A percentile compares a stretch with the other conserved stretches of the same genome.
phyloP scores from a whole-genome alignment of 2,797 vertebrate genomes.

The Melanotaenia parkinsoni region DNA sequence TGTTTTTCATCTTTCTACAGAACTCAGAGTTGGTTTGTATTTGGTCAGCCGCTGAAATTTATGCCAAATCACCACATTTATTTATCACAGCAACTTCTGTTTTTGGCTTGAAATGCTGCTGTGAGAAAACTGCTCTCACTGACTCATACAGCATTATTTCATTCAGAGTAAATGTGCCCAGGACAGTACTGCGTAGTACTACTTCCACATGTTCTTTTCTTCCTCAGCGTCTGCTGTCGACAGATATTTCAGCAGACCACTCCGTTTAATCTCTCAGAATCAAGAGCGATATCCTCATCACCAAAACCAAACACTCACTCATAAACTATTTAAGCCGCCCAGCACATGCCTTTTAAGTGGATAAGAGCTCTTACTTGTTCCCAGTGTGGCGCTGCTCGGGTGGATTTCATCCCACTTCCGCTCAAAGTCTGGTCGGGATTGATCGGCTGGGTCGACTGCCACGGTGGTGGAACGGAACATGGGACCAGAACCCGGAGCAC shows the following conservation, averaged over 20 bases:
- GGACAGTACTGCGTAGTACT: neutral
- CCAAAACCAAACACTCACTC: constrained; percentile 63
- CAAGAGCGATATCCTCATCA: constrained; percentile 52
- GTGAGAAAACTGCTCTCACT: neutral
- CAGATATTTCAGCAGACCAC: constrained; percentile 30
- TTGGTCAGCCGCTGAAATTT: neutral
- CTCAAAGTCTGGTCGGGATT: constrained; percentile 44
- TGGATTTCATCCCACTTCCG: constrained; percentile 53
- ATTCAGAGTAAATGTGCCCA: constrained; percentile 22
- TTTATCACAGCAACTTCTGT: constrained; percentile 5
- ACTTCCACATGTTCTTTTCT: neutral
- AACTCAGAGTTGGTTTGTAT: neutral
- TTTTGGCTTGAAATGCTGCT: constrained; percentile 21
- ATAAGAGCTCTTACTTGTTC: constrained; percentile 61
- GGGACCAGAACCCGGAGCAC: constrained; percentile 95
- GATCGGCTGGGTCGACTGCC: constrained; percentile 83
- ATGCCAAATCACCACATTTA: neutral
- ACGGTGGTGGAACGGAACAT: constrained; percentile 99
- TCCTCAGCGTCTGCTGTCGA: constrained; percentile 19
- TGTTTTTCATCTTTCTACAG: neutral
- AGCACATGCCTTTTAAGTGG: constrained; percentile 27
- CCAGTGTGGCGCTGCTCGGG: constrained; percentile 29
- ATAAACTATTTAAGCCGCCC: constrained; percentile 57
- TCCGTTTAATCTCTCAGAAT: constrained; percentile 48
- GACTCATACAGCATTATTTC: constrained; percentile 2